Evolutionary conservation across 2,888 invertebrate species (phyloP), one percentile per base, ranked within the genome.

Genomic region (Nemotelus nigrinus): DNA sequence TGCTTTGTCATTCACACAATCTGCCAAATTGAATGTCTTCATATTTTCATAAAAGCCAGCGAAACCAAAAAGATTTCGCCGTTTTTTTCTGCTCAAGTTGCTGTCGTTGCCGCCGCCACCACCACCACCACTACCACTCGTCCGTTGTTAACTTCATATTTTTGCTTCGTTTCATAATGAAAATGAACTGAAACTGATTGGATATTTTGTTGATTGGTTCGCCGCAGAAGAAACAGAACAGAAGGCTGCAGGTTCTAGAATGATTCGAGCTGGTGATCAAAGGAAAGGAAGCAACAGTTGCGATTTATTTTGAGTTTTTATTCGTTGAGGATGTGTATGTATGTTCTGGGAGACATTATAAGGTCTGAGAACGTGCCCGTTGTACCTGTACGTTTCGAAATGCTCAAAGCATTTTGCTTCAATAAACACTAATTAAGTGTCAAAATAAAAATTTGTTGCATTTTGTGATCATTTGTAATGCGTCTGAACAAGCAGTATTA

Each of bases 351-450:
- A 25, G 25, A 25, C 25, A 25, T 25, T 25, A 25, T 25, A 25
- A 25, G 25, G 25, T 25, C 25, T 25, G 25, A 25, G 25, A 25
- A 25, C 25, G 25, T 25, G 25, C 25, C 25, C 25, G 25, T 25
- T 25, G 25, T 25, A 25, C 25, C 25, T 25, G 65, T 45, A 65
- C 71, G n/a, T 71, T 71, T 71, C 55, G 55, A 71, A 71, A 71
- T 43, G 71, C 71, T 71, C 57, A 7, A 25, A 55, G 55, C 71
- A 71, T 74, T 74, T 74, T 74, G 63, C 74, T 63, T 74, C 74
- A 74, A 74, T 74, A 74, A 74, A 74, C 63, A 74, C 74, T 74
- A 74, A 74, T 74, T 74, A 63, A 63, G 74, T 74, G 74, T 74
- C 74, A 74, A 74, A 74, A 74, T 74, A 74, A 60, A 74, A 74